Evolutionary conservation across 2,113 vertebrate species (phyloP), one percentile per base, ranked within the genome.

Genomic region (Coryphaenoides rupestris): DNA sequence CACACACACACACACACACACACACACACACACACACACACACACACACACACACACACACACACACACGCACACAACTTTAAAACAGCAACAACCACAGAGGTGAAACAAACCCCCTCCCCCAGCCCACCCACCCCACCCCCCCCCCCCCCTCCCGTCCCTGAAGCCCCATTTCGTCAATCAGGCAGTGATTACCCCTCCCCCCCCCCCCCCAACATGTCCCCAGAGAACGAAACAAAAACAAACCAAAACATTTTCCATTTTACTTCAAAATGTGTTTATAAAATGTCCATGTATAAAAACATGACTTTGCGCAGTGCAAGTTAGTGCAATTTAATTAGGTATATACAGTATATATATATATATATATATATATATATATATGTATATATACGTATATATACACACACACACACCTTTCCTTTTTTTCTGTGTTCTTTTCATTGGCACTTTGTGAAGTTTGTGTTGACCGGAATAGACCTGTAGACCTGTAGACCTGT

Each of bases 401-500:
- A n/a, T n/a, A n/a, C n/a, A n/a, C n/a, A n/a, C n/a, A 56, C 24
- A 61, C 45, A 19, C 33, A 40, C 33, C n/a, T n/a, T 50, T 50
- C 23, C 76, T 84, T 74, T 62, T 47, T 77, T 76, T 76, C 80
- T 55, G 53, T 84, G 81, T 88, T 88, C 78, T 83, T 87, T 83
- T 87, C 76, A 86, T 90, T 92, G 91, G 91, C 91, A 92, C 90
- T 90, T 91, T 83, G 88, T 90, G 89, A 91, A 88, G 58, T 83
- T 50, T 47, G 78, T 87, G 87, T 62, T 68, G 82, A 86, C 72
- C 62, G 55, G 73, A 69, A 80, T 40, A 81, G 77, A 70, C 59
- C 72, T 62, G 54, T 19, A 56, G 21, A 55, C 68, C 54, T n/a
- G n/a, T n/a, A n/a, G n/a, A n/a, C 4, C 19, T 53, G 19, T 14